Percentiles rank a stretch among this genome's conserved stretches.
phyloP scores from a whole-genome alignment of 2,888 invertebrate genomes.

The Rhagophthalmus giganteus region DNA sequence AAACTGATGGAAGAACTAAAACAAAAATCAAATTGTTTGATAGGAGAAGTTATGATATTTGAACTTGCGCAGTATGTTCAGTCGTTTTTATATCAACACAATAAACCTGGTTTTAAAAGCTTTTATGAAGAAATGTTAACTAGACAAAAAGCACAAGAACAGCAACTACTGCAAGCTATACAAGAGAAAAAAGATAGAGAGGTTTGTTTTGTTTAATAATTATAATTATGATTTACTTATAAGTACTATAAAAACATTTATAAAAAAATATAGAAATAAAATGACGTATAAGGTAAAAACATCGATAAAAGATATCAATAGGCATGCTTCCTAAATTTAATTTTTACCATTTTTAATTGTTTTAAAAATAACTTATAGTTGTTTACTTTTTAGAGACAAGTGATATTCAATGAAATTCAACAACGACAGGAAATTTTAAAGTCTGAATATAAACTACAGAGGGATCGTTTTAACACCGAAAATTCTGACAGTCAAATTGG shows the following conservation, averaged over 20 bases:
- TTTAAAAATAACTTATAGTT: too few species aligned
- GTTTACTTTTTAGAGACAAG: slow-evolving; percentile 65
- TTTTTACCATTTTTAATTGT: slow-evolving; percentile 22
- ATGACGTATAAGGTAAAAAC: not conserved
- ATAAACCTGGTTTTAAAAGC: slow-evolving; percentile 78
- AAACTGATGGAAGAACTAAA: slow-evolving; percentile 66
- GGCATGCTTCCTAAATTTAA: too few species aligned
- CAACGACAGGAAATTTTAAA: slow-evolving; percentile 77
- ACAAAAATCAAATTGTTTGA: slow-evolving; percentile 59
- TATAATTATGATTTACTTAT: not conserved
- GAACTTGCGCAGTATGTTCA: slow-evolving; percentile 79
- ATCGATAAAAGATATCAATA: too few species aligned
- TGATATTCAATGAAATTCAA: slow-evolving; percentile 74
- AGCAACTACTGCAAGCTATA: slow-evolving; percentile 64
- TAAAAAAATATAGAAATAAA: not conserved
- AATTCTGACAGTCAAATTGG: slow-evolving; percentile 54
- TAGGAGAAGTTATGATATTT: slow-evolving; percentile 86
- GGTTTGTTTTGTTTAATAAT: slow-evolving; percentile 46
- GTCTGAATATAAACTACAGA: slow-evolving; percentile 64
- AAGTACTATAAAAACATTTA: not conserved
- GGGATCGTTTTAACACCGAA: slow-evolving; percentile 44
- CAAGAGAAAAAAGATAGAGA: slow-evolving; percentile 69
- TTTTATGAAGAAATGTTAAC: slow-evolving; percentile 91
- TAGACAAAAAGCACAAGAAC: slow-evolving; percentile 68
- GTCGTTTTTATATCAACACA: slow-evolving; percentile 77